A percentile compares a stretch with the other conserved stretches of the same genome.
Conservation (phyloP, 35 echinoderm and acorn worm genomes). For the Lytechinus pictus region DNA sequence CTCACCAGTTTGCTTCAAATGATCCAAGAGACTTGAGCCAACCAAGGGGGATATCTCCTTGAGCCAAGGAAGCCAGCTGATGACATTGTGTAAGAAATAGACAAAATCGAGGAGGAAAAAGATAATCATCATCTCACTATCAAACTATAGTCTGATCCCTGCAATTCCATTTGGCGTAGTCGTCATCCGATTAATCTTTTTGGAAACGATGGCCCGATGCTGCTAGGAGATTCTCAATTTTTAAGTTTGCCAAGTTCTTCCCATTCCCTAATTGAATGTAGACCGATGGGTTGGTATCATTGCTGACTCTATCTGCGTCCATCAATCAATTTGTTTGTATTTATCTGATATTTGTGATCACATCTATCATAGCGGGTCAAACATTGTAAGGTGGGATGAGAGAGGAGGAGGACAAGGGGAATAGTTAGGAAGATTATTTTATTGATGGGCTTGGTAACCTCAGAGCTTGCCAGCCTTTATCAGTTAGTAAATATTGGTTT, state of each 20-base stretch:
- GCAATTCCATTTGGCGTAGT: constrained; percentile 2
- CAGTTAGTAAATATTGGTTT: constrained; percentile 43
- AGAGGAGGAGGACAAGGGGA: not conserved
- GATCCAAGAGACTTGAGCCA: not conserved
- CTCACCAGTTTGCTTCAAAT: not conserved
- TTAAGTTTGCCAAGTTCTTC: constrained; percentile 14
- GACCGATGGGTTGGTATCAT: constrained; percentile 34
- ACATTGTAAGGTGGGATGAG: not conserved
- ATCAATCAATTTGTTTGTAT: constrained; percentile 48
- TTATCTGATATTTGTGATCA: constrained; percentile 43
- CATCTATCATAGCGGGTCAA: constrained; percentile 27
- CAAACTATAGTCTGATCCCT: not conserved
- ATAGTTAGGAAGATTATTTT: constrained; percentile 19
- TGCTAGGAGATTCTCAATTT: constrained; percentile 23
- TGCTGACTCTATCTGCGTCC: not conserved
- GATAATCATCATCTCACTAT: constrained; percentile 29
- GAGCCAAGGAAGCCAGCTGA: not conserved
- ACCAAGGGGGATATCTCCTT: too few relatives aligned
- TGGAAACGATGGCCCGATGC: not conserved
- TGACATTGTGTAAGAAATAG: not conserved
- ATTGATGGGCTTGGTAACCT: constrained; percentile 1
- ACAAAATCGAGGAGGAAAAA: not conserved
- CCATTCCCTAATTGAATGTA: not conserved
- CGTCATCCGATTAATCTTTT: not conserved
- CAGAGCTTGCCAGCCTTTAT: constrained; percentile 10